These are phyloP conservation scores for Cataglyphis albicans DNA, from an alignment of 2,888 invertebrate species.

Conservation along the genomic window DNA sequence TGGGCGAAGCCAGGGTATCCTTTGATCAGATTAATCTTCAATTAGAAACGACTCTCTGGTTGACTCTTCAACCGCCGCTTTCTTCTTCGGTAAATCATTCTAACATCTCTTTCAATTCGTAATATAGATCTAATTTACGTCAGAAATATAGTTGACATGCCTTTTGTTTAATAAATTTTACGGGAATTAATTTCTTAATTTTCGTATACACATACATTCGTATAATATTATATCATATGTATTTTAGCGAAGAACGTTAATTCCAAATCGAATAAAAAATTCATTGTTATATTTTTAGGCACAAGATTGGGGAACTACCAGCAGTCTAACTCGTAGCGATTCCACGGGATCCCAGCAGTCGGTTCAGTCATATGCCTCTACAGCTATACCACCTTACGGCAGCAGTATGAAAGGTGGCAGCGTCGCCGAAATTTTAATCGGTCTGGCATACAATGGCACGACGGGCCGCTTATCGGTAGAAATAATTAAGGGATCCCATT, in stretches of 20 bases:
- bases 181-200: not conserved
- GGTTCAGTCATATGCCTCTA: conserved; percentile 86
- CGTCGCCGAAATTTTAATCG: conserved; percentile 95
- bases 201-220: not conserved
- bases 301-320: conserved; percentile 84
- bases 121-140: not conserved
- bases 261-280: not conserved
- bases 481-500: conserved; percentile 92
- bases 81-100: conserved; percentile 77
- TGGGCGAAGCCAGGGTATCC: conserved; percentile 96
- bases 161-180: not conserved
- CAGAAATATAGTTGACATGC: not conserved
- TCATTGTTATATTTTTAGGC: conserved; percentile 65
- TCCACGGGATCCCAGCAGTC: conserved; percentile 98
- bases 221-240: not conserved
- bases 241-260: not conserved
- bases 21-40: conserved; percentile 96
- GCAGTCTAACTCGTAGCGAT: conserved; percentile 93
- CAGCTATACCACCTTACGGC: conserved; percentile 83
- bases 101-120: not conserved
- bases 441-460: conserved; percentile 96
- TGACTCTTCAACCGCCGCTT: conserved; percentile 90
- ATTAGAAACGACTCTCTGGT: conserved; percentile 95
- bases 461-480: conserved; percentile 97
- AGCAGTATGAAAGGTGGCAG: conserved; percentile 92